Percentiles rank a stretch among this genome's conserved stretches.
Conservation (phyloP, 2,888 invertebrate genomes). For the Pseudoips prasinana region DNA sequence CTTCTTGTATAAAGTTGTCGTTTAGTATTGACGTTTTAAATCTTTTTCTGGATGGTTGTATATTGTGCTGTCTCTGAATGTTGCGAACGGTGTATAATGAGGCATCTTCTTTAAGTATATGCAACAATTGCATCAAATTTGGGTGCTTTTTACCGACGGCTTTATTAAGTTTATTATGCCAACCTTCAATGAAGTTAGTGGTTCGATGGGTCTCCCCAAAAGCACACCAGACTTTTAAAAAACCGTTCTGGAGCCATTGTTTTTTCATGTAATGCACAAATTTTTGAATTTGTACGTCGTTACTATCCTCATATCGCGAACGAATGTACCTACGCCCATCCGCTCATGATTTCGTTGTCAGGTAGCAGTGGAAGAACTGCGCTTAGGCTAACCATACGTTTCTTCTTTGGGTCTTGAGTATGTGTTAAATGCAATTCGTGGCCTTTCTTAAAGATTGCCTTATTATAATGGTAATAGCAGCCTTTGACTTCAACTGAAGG, state of each 20-base stretch:
- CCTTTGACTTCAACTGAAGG: constrained; percentile 3
- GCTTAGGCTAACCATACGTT: constrained; percentile 4
- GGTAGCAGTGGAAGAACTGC: constrained; percentile 7
- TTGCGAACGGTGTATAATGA: constrained; percentile 7
- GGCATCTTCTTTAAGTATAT: constrained; percentile 4
- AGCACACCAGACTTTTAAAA: constrained; percentile 7
- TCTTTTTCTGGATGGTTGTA: constrained; percentile 3
- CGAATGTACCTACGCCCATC: constrained; percentile 6
- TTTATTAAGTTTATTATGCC: constrained; percentile 7
- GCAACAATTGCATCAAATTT: constrained; percentile 7
- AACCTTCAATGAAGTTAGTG: constrained; percentile 8
- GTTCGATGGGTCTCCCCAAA: constrained; percentile 10
- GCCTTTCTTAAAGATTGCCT: constrained; percentile 8
- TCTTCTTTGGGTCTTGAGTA: not conserved
- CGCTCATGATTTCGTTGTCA: constrained; percentile 2
- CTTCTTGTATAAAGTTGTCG: constrained; percentile 4
- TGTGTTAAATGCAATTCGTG: not conserved
- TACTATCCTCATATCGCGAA: constrained; percentile 3
- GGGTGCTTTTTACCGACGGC: constrained; percentile 4
- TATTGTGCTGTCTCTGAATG: not conserved
- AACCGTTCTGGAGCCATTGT: constrained; percentile 5
- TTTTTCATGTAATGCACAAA: constrained; percentile 2
- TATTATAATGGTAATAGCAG: constrained; percentile 6
- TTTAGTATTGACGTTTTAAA: too few relatives aligned
- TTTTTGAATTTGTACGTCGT: constrained; percentile 4